phyloP scores from a whole-genome alignment of 2,888 invertebrate genomes.

The Harpalus rubripes region DNA sequence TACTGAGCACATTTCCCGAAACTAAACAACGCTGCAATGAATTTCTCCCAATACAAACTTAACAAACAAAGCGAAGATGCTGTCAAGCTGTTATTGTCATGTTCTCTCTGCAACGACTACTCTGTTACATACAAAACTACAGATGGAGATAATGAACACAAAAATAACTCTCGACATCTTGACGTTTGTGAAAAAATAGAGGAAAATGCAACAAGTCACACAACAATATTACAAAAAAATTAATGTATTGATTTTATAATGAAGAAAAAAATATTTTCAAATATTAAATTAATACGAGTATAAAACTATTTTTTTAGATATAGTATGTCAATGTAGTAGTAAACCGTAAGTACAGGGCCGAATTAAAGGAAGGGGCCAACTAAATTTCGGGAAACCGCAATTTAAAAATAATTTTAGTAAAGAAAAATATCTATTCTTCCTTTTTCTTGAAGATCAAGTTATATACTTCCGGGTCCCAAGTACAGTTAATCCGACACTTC shows the following conservation, averaged over 20 bases:
- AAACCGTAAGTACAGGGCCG: too few species aligned
- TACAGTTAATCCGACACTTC: too few species aligned
- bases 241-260: not conserved
- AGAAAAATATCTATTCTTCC: too few species aligned
- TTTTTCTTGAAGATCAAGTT: too few species aligned
- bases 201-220: not conserved
- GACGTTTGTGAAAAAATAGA: not conserved
- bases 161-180: not conserved
- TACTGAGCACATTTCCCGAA: constrained; percentile 6
- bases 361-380: too few species aligned
- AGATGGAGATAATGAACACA: not conserved
- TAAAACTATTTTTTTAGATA: too few species aligned
- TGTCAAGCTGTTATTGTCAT: not conserved
- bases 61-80: constrained; percentile 4
- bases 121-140: not conserved
- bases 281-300: too few species aligned
- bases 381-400: too few species aligned
- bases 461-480: too few species aligned
- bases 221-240: not conserved
- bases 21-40: constrained; percentile 5
- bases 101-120: not conserved
- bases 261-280: too few species aligned
- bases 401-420: too few species aligned
- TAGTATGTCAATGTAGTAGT: too few species aligned
- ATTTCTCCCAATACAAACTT: not conserved